Evolutionary conservation across 2,113 vertebrate genomes (phyloP).

Genomic region (Balaenoptera acutorostrata): DNA sequence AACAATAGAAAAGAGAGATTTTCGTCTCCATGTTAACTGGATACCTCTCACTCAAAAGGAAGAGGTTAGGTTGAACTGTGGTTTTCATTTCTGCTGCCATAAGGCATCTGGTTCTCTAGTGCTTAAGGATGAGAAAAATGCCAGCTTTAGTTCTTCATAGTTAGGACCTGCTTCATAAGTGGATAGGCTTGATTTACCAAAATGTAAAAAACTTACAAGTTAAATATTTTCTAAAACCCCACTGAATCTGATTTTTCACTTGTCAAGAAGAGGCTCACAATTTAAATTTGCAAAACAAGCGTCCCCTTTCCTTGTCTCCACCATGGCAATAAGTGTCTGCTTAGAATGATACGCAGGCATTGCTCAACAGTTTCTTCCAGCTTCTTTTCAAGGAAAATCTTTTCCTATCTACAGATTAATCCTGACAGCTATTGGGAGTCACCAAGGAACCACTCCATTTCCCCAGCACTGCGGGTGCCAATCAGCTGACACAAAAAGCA

Average conservation of each 20-base stretch:
- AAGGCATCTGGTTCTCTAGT: background rate
- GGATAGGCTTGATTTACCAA: conserved; percentile 5
- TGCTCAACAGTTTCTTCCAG: background rate
- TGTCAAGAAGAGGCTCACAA: background rate
- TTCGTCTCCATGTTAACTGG: background rate
- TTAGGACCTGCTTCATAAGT: background rate
- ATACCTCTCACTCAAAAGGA: background rate
- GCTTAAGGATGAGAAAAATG: background rate
- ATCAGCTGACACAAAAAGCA: conserved; percentile 1
- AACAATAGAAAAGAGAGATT: background rate
- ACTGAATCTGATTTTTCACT: conserved; percentile 20
- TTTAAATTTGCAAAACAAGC: conserved; percentile 33
- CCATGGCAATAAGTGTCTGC: background rate
- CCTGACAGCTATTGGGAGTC: conserved; percentile 36
- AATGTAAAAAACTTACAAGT: background rate
- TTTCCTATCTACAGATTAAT: background rate
- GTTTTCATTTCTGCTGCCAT: background rate
- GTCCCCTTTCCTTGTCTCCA: background rate
- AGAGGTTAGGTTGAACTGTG: background rate
- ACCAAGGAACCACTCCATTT: conserved; percentile 36
- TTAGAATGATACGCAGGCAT: background rate
- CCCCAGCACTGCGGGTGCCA: background rate
- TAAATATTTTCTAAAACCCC: background rate
- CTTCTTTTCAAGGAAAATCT: background rate
- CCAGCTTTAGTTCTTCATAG: background rate